Conservation (phyloP, 2,113 vertebrate species). For the Empidonax traillii region DNA sequence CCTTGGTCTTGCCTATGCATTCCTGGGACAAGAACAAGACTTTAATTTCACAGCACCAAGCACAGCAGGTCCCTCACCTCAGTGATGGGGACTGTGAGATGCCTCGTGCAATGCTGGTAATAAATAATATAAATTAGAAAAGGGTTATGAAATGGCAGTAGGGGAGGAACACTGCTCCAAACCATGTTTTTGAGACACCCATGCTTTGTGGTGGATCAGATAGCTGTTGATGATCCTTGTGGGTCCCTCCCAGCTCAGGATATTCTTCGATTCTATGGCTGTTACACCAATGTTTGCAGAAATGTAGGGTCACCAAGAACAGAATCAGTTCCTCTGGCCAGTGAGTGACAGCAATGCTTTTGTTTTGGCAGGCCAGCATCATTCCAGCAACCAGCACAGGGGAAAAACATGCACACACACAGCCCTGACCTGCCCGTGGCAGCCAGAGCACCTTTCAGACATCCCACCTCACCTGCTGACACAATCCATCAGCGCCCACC, state of each 20-base stretch:
- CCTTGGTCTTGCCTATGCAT: not conserved
- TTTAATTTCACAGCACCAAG: not conserved
- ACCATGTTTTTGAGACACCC: not conserved
- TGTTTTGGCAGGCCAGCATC: not conserved
- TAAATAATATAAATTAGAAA: not conserved
- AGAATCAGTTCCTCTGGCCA: not conserved
- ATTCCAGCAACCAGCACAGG: not conserved
- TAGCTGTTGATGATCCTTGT: not conserved
- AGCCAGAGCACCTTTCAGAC: constrained; percentile 66
- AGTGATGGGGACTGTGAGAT: not conserved
- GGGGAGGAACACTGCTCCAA: not conserved
- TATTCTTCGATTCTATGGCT: not conserved
- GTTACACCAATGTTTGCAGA: not conserved
- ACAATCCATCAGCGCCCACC: constrained; percentile 72
- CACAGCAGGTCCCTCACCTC: not conserved
- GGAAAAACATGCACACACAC: not conserved
- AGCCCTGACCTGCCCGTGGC: not conserved
- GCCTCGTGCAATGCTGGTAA: not conserved
- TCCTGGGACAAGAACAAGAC: not conserved
- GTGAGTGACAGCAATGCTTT: not conserved
- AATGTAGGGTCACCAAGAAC: not conserved
- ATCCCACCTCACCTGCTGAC: constrained; percentile 74
- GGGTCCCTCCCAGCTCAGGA: not conserved
- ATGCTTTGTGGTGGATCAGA: not conserved
- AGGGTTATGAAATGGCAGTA: not conserved